Evolutionary conservation across 2,797 vertebrate species (phyloP).

Genomic region (Nannoperca australis): DNA sequence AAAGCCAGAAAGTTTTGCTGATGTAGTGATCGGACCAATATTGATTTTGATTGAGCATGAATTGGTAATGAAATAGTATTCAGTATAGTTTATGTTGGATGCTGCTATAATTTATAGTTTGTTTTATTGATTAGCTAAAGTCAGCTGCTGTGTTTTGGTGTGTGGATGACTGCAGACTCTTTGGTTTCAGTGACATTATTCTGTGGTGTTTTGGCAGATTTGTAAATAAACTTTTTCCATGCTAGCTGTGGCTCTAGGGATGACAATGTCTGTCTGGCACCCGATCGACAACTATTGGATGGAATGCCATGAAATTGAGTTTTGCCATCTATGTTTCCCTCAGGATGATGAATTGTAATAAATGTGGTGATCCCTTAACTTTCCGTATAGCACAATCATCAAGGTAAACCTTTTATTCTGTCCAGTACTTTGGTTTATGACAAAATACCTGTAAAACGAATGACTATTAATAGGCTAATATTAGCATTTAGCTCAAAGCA

Average conservation of each 20-base stretch:
- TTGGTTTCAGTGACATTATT: not conserved
- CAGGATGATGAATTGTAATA: not conserved
- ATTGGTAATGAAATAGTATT: not conserved
- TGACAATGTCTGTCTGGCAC: not conserved
- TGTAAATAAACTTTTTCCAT: not conserved
- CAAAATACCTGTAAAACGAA: not conserved
- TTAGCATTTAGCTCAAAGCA: not conserved
- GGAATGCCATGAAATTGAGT: no score
- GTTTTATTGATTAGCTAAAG: not conserved
- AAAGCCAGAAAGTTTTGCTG: not conserved
- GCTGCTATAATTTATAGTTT: constrained; percentile 6
- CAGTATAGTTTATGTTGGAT: not conserved
- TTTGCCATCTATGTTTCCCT: not conserved
- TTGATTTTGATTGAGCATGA: not conserved
- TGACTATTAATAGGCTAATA: not conserved
- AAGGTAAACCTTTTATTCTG: not conserved
- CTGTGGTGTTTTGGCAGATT: not conserved
- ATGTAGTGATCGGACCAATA: not conserved
- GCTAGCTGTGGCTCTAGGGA: not conserved
- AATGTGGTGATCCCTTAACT: no score
- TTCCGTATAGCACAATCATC: not conserved
- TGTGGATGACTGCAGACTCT: not conserved
- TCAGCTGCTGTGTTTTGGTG: not conserved
- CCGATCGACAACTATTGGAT: not conserved
- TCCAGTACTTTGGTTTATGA: not conserved